These are phyloP conservation scores for Lypha dubia DNA, from an alignment of 2,888 invertebrate genomes.

Conservation along the genomic window DNA sequence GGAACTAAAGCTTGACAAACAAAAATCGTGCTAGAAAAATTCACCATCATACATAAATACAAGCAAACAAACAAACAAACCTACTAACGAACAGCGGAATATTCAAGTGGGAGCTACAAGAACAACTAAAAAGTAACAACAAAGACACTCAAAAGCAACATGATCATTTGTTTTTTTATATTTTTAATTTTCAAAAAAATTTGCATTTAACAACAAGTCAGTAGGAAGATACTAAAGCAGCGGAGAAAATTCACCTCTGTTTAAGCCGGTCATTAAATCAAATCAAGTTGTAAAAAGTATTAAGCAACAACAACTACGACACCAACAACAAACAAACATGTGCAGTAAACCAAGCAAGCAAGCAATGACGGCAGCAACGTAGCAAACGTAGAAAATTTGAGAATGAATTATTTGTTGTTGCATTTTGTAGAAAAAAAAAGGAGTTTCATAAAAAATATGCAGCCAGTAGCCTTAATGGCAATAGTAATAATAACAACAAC, in stretches of 20 bases:
- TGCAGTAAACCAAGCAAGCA: no score
- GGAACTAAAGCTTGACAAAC: slow-evolving; percentile 40
- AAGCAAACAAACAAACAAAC: not conserved
- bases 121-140: slow-evolving; percentile 31
- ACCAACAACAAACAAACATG: slow-evolving; percentile 34
- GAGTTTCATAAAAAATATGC: slow-evolving; percentile 14
- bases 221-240: slow-evolving; percentile 47
- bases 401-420: slow-evolving; percentile 72
- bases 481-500: slow-evolving; percentile 22
- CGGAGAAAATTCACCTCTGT: slow-evolving; percentile 64
- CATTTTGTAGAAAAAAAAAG: slow-evolving; percentile 31
- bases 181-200: slow-evolving; percentile 24
- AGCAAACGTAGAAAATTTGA: slow-evolving; percentile 67
- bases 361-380: slow-evolving; percentile 27
- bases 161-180: slow-evolving; percentile 11
- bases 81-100: slow-evolving; percentile 13
- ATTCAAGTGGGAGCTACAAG: slow-evolving; percentile 68
- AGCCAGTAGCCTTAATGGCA: slow-evolving; percentile 18
- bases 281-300: slow-evolving; percentile 67
- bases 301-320: slow-evolving; percentile 22
- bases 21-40: slow-evolving; percentile 42
- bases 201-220: slow-evolving; percentile 65
- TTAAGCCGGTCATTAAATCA: slow-evolving; percentile 71
- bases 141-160: slow-evolving; percentile 40
- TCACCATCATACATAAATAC: slow-evolving; percentile 56